Evolutionary conservation across 2,113 vertebrate species (phyloP).

Genomic region (Peromyscus maniculatus): DNA sequence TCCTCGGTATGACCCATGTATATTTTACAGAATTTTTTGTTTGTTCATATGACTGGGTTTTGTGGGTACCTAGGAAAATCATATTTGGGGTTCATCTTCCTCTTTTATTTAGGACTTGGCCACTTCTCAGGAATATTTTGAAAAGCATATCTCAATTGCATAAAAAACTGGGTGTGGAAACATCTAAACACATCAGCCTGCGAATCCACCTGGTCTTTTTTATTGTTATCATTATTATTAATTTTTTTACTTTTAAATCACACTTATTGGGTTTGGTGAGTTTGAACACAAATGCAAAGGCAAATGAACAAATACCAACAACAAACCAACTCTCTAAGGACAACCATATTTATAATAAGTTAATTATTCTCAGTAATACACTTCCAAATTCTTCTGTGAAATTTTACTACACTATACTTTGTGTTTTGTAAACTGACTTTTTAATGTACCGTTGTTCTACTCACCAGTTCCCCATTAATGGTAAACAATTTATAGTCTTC

Average conservation of each 20-base stretch:
- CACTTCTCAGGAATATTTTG: neutral
- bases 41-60: neutral
- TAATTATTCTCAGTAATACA: neutral
- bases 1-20: neutral
- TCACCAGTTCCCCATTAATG: neutral
- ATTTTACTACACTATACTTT: neutral
- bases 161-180: neutral
- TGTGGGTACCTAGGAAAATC: neutral
- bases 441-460: neutral
- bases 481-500: conserved; percentile 9
- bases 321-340: neutral
- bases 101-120: neutral
- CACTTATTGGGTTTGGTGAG: neutral
- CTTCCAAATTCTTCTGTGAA: neutral
- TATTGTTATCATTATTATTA: neutral
- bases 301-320: neutral
- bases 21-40: neutral
- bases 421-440: conserved; percentile 30
- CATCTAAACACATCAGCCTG: neutral
- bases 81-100: neutral
- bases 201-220: neutral
- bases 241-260: neutral
- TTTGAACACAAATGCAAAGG: neutral
- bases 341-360: neutral
- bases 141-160: neutral